A percentile compares a stretch with the other conserved stretches of the same genome.
Evolutionary conservation across 2,888 invertebrate genomes (phyloP).

Genomic region (Keiferia lycopersicella): DNA sequence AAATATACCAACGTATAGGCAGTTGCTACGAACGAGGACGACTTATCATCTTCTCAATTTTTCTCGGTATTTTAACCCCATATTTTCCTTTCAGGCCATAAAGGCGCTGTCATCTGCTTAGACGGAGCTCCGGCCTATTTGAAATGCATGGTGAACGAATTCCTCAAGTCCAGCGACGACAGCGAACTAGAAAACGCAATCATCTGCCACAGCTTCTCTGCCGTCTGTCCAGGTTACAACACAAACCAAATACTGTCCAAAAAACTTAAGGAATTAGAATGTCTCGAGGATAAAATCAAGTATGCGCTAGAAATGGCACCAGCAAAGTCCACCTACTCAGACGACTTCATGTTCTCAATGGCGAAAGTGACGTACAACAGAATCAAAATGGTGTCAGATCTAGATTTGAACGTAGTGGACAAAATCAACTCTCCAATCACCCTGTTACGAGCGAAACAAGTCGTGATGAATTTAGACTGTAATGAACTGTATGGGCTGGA

Average conservation of each 20-base stretch:
- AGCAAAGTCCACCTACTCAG: not conserved
- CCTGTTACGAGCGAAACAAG: slow-evolving; percentile 1
- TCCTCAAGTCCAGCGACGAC: not conserved
- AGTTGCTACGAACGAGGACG: not conserved
- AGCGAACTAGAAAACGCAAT: not conserved
- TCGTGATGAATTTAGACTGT: not conserved
- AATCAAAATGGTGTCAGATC: not conserved
- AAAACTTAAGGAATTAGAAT: not conserved
- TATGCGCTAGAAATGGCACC: not conserved
- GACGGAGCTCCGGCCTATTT: slow-evolving; percentile 21
- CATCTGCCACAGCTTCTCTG: not conserved
- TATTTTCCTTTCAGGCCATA: slow-evolving; percentile 12
- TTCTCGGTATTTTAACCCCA: not conserved
- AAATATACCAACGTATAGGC: too few relatives aligned
- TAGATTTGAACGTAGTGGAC: not conserved
- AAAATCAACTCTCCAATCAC: slow-evolving; percentile 11
- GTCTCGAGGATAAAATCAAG: slow-evolving; percentile 16
- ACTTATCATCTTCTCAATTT: not conserved
- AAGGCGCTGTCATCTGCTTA: slow-evolving; percentile 15
- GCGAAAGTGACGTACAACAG: slow-evolving; percentile 1
- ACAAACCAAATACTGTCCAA: not conserved
- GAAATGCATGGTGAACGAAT: not conserved
- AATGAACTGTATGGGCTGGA: slow-evolving; percentile 7
- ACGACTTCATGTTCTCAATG: slow-evolving; percentile 1
- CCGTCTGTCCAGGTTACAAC: not conserved